Percentiles rank a stretch among this genome's conserved stretches.
Evolutionary conservation across 35 echinoderm and acorn worm species (phyloP).

Genomic region (Strongylocentrotus purpuratus): DNA sequence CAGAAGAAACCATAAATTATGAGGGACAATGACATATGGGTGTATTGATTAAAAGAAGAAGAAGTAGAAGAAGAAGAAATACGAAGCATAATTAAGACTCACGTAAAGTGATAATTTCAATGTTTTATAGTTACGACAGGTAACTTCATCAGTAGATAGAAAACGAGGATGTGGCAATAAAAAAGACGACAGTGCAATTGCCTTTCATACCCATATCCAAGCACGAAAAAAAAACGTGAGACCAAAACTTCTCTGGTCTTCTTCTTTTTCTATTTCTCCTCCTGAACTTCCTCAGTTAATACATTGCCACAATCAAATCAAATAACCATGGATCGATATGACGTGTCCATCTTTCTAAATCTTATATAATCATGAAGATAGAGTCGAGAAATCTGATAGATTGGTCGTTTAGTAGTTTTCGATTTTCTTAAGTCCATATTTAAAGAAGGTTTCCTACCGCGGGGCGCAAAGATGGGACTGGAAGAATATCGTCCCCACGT

Average conservation of each 20-base stretch:
- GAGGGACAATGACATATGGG: no score
- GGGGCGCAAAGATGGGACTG: not conserved
- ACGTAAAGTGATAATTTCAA: no score
- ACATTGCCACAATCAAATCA: not conserved
- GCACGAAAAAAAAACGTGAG: not conserved
- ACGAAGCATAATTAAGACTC: no score
- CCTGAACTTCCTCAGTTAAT: not conserved
- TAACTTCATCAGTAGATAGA: not conserved
- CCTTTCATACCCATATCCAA: not conserved
- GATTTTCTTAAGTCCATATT: slow-evolving; percentile 49
- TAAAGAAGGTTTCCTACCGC: slow-evolving; percentile 6
- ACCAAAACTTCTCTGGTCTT: not conserved
- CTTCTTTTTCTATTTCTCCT: not conserved
- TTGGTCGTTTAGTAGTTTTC: slow-evolving; percentile 36
- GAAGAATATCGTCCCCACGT: not conserved
- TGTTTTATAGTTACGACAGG: no score
- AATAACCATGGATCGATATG: slow-evolving; percentile 10
- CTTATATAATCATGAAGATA: slow-evolving; percentile 50
- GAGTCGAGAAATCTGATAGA: slow-evolving; percentile 47
- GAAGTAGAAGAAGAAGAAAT: no score
- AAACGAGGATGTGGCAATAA: no score
- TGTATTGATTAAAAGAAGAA: no score
- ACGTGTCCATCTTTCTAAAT: slow-evolving; percentile 43
- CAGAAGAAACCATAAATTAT: no score
- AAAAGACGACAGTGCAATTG: not conserved